Base-by-base conservation (phyloP, 2,888 invertebrate genomes). In the Campoletis raptor region DNA sequence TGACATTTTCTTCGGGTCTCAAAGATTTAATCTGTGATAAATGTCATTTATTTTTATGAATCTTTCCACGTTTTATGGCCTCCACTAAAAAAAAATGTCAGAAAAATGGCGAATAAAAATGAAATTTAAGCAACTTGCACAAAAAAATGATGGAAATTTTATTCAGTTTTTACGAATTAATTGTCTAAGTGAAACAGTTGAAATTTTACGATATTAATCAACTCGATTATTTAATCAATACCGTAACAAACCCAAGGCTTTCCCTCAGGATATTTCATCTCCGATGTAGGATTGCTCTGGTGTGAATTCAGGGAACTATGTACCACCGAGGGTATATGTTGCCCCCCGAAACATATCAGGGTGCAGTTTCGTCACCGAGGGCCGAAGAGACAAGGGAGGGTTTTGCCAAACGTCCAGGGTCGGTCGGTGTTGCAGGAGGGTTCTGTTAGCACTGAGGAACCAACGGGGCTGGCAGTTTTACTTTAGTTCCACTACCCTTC, bases 361-460 rank as follows among this genome's bases (percentile, higher is more conserved):
- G 88, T 87, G 88, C 81, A 82, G 85, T 85, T 82, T 77, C 73
- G 81, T 76, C 80, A 45, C 24, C 85, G 85, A 91, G 91, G 92
- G 86, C 88, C 88, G 88, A 80, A 90, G 91, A 91, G 93, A 90
- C n/a, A 92, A 92, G 92, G 92, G 91, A 92, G 92, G 91, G 87
- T 92, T 92, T 80, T 88, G 91, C 90, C 90, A 92, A 92, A 90
- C 88, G 88, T 88, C 87, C 88, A 81, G 86, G 90, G 90, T 92
- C 94, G 89, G 93, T 93, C 93, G 94, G 92, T 94, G 91, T 87
- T 91, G 93, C 92, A 92, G 94, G 92, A 90, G 92, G 92, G 91
- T 87, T 89, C 48, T 37, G 21, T 40, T 36, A 24, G 45, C n/a
- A 15, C 45, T 70, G 36, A 90, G 88, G 88, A 89, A 87, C 86